Evolutionary conservation across 2,113 vertebrate genomes (phyloP).

Genomic region (Tachysurus vachellii): DNA sequence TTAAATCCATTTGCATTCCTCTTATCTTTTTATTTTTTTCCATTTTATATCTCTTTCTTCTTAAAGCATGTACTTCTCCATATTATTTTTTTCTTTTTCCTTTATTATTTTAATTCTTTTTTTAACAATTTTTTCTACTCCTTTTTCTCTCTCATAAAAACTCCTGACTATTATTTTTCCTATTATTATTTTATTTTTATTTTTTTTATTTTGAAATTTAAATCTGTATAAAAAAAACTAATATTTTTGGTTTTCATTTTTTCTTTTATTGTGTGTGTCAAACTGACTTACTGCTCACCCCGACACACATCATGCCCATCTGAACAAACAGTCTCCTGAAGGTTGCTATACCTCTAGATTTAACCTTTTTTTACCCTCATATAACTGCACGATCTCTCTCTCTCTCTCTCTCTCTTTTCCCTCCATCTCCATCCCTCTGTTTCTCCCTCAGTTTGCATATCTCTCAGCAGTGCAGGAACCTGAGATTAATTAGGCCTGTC

Average conservation of each 20-base stretch:
- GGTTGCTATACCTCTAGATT: not conserved
- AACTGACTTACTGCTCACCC: not conserved
- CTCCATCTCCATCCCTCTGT: slow-evolving; percentile 36
- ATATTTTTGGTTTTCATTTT: not conserved
- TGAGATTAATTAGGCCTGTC: slow-evolving; percentile 55
- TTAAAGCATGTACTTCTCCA: too few species aligned
- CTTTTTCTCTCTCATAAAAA: too few species aligned
- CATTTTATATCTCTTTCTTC: too few species aligned
- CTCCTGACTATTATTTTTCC: too few species aligned
- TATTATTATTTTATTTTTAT: too few species aligned
- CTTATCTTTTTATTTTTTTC: too few species aligned
- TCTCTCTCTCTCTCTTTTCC: slow-evolving; percentile 28
- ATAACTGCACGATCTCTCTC: not conserved
- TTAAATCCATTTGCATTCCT: too few species aligned
- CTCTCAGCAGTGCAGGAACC: slow-evolving; percentile 43
- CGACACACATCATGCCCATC: not conserved
- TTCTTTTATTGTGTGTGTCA: not conserved
- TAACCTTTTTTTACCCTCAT: not conserved
- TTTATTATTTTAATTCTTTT: too few species aligned
- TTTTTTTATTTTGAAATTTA: not conserved
- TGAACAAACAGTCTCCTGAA: not conserved
- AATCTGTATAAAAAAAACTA: not conserved
- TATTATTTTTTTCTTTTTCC: too few species aligned
- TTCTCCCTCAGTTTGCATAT: slow-evolving; percentile 14
- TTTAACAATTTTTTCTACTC: too few species aligned